Evolutionary conservation across 2,113 vertebrate species (phyloP), one percentile per base, ranked within the genome.

Genomic region (Cololabis saira): DNA sequence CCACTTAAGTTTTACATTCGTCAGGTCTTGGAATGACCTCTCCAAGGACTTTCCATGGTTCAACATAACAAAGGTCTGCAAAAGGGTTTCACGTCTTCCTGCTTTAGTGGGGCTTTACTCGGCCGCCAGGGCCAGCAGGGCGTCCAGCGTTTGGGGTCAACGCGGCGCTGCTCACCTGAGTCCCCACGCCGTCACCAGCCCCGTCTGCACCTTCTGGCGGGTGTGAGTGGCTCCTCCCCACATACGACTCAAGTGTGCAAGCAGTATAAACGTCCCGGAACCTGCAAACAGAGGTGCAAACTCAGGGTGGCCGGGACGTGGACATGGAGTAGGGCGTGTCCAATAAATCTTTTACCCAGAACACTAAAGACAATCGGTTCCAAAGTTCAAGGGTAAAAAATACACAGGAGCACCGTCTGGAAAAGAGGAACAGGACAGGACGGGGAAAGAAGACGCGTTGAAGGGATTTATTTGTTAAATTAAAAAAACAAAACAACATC

Each of bases 371-470:
- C 76, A 58, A 89, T 85, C 86, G 81, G 88, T 87, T 92, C 88
- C 91, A 94, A 94, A 92, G 92, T 90, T 91, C 92, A 93, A 93
- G 84, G 91, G 83, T 83, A 88, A 81, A 61, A n/a, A 67, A 63
- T 52, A 70, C 74, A 78, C 61, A 68, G 18, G 60, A 87, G 81
- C 72, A 21, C 49, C 67, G 69, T 59, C 58, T 45, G 4, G 59
- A 71, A 67, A 7, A 30, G 68, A 60, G 59, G 52, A 47, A 40
- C 47, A 60, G 57, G 63, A 48, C 44, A 81, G 27, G 62, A 67
- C 79, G 16, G 45, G 67, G 56, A 21, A 30, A 69, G 41, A 62
- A 74, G 44, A 71, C 41, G 56, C 37, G 65, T 74, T 62, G 53
- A 56, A 59, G 65, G 69, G 80, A 76, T 69, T 68, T 1, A 67